Conservation (phyloP, 1,140 invertebrate species). For the Lineus longissimus region DNA sequence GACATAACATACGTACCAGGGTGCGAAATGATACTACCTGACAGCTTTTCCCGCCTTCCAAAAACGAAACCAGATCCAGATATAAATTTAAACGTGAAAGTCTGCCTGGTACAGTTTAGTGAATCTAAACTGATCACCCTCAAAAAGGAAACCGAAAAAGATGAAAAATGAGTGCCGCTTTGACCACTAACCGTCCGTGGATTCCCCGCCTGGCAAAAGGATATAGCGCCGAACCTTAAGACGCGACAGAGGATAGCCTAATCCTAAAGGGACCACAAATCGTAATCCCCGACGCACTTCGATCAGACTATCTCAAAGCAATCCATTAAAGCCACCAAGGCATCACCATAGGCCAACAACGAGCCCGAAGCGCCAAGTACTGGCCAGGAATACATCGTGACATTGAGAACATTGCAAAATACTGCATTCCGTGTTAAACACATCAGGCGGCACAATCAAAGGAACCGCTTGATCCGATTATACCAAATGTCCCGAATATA, state of each 20-base stretch:
- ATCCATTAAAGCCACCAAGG: neutral
- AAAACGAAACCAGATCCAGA: too few species aligned
- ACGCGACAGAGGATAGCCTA: neutral
- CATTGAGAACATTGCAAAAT: neutral
- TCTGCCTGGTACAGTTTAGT: too few species aligned
- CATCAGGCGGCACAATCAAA: neutral
- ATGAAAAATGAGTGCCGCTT: too few species aligned
- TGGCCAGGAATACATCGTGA: neutral
- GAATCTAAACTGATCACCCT: too few species aligned
- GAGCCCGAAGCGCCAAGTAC: neutral
- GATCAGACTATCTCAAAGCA: neutral
- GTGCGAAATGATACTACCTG: constrained; percentile 39
- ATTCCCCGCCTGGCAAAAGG: neutral
- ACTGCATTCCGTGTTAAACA: neutral
- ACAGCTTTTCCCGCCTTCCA: too few species aligned
- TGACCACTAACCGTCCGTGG: neutral
- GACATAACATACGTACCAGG: constrained; percentile 32
- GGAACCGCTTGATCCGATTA: neutral
- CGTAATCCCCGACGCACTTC: neutral
- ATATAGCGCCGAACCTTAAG: neutral
- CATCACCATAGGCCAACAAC: neutral
- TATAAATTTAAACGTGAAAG: too few species aligned
- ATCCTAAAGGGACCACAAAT: neutral
- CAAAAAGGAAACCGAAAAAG: too few species aligned
- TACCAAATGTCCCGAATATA: neutral